Evolutionary conservation across 2,797 vertebrate species (phyloP).

Genomic region (Sphenodon punctatus): DNA sequence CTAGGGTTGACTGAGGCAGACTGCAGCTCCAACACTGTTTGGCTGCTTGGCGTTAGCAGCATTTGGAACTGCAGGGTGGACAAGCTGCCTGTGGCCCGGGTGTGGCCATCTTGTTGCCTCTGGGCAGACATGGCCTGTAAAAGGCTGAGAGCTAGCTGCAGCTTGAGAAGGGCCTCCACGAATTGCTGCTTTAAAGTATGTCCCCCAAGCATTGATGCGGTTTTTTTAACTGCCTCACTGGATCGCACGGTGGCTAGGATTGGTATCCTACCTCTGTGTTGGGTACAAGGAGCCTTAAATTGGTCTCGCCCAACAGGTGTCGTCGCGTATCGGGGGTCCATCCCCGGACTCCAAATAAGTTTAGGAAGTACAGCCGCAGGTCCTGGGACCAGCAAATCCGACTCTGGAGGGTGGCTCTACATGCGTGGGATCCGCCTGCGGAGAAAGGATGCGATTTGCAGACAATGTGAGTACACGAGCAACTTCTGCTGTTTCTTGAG

Average conservation of each 20-base stretch:
- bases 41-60: too few relatives aligned
- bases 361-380: conserved; percentile 95
- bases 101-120: too few relatives aligned
- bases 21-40: too few relatives aligned
- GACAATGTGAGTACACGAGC: conserved; percentile 81
- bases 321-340: conserved; percentile 89
- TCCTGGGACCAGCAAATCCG: conserved; percentile 99
- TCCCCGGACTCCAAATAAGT: conserved; percentile 96
- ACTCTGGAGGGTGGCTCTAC: conserved; percentile 95
- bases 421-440: conserved; percentile 92
- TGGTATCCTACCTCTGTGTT: too few relatives aligned
- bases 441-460: conserved; percentile 79
- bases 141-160: too few relatives aligned
- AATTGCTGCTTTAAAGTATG: not conserved
- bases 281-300: too few relatives aligned
- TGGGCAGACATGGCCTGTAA: too few relatives aligned
- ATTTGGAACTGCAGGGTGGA: too few relatives aligned
- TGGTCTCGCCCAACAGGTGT: conserved; percentile 65
- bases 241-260: too few relatives aligned
- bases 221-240: not conserved
- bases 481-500: too few relatives aligned
- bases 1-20: too few relatives aligned
- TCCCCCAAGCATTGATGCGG: not conserved
- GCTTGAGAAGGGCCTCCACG: not conserved
- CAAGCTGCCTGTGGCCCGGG: too few relatives aligned